Base-by-base conservation (phyloP, 92 coral and sea anemone genomes). In the Muricea muricata region DNA sequence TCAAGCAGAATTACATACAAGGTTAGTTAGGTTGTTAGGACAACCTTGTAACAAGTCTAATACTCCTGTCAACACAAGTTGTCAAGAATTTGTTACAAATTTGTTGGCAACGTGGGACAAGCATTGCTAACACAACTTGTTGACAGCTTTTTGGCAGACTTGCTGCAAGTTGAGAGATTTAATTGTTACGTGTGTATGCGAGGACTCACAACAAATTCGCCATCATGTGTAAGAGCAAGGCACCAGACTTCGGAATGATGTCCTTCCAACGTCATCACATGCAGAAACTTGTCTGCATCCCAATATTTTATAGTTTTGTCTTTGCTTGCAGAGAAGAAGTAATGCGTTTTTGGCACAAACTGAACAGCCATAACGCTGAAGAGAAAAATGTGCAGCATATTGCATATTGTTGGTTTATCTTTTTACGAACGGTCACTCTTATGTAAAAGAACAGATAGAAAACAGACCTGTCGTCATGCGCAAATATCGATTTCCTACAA, bases 241-340 rank as follows among this genome's bases (percentile, higher is more conserved):
- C 99, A 92, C 99, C 99, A 96, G 63, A 95, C 87, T 73, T 95
- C 98, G 2, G 89, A 92, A 85, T 91, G 95, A 86, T 95, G 98
- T 31, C 97, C 98, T 94, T 95, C 93, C n/a, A 95, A 83, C 1
- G 97, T 84, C 89, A 89, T 93, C 48, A 95, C 92, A 71, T 91
- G 93, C 50, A 93, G 92, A 89, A 95, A 95, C 84, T 93, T 93
- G 84, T 95, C 98, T 30, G 95, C 98, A 50, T 95, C 98, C 98
- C 98, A 95, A 90, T 95, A 95, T 65, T 93, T 93, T 11, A 95
- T 75, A 1, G 98, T 90, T 85, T 93, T 95, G 89, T 95, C 98
- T 83, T 95, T 95, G 69, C 98, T 95, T 42, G 92, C 94, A 21
- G 98, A 93, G 90, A 95, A 94, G 90, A 95, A 95, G 81, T 93